phyloP scores from a whole-genome alignment of 2,797 vertebrate genomes.

The Pyrocephalus nanus region DNA sequence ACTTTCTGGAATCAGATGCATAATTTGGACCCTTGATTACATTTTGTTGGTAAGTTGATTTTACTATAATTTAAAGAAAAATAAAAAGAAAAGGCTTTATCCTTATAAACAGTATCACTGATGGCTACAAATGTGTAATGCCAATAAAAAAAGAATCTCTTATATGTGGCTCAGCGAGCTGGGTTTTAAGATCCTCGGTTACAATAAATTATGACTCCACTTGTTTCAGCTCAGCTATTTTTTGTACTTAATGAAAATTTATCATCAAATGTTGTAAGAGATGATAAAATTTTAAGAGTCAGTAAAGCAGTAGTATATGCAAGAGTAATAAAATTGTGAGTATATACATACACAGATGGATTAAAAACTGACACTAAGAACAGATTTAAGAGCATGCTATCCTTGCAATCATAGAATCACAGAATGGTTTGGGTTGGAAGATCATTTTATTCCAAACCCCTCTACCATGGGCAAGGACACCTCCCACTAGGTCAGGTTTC shows the following conservation, averaged over 20 bases:
- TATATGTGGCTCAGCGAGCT: neutral
- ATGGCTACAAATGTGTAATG: neutral
- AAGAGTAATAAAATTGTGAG: neutral
- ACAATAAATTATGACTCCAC: neutral
- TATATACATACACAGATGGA: neutral
- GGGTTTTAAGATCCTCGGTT: neutral
- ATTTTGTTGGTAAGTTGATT: neutral
- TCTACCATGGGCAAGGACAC: neutral
- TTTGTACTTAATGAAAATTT: neutral
- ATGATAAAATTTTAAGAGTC: neutral
- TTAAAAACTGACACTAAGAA: neutral
- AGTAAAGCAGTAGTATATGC: neutral
- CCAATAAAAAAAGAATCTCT: neutral
- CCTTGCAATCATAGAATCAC: neutral
- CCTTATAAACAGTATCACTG: neutral
- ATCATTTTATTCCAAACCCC: accelerated
- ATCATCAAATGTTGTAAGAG: neutral
- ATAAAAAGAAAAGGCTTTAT: neutral
- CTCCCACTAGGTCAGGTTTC: neutral
- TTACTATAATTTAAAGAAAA: neutral
- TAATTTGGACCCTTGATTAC: neutral
- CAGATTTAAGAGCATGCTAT: neutral
- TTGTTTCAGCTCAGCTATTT: neutral
- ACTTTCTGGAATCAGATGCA: neutral
- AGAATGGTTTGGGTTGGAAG: neutral